Percentiles rank a stretch among this genome's conserved stretches.
These are phyloP conservation scores for Champsocephalus esox DNA, from an alignment of 2,797 vertebrate species.

Conservation along the genomic window DNA sequence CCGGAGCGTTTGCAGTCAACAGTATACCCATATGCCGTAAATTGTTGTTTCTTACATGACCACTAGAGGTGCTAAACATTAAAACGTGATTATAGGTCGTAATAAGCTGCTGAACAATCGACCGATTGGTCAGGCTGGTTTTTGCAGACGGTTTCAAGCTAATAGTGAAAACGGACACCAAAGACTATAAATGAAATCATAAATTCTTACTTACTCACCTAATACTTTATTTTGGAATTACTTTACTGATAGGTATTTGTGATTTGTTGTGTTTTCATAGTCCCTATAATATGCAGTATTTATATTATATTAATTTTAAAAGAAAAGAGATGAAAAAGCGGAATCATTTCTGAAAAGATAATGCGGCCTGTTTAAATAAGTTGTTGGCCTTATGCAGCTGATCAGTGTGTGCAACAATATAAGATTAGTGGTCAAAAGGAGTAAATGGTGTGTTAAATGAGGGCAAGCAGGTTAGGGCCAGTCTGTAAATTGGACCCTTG, in stretches of 20 bases:
- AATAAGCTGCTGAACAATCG: too few species aligned
- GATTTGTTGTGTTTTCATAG: neutral
- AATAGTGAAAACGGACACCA: conserved; percentile 1
- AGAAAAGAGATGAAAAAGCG: neutral
- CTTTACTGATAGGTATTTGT: conserved; percentile 1
- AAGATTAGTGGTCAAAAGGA: conserved; percentile 42
- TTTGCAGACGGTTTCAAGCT: too few species aligned
- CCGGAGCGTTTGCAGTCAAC: too few species aligned
- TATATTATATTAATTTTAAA: neutral
- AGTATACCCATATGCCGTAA: too few species aligned
- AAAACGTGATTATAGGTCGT: too few species aligned
- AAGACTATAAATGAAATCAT: conserved; percentile 38
- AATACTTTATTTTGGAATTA: neutral
- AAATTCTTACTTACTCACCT: conserved; percentile 19
- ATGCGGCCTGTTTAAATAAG: neutral
- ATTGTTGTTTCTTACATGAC: too few species aligned
- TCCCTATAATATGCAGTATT: neutral
- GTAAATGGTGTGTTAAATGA: conserved; percentile 66
- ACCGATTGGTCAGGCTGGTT: too few species aligned
- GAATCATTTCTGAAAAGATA: neutral
- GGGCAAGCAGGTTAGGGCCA: conserved; percentile 56
- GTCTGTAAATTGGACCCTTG: conserved; percentile 72
- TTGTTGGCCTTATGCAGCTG: conserved; percentile 9
- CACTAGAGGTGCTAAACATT: too few species aligned
- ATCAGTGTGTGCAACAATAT: conserved; percentile 43